Base-by-base conservation (phyloP, 2,888 invertebrate species). In the Heteromurus nitidus region DNA sequence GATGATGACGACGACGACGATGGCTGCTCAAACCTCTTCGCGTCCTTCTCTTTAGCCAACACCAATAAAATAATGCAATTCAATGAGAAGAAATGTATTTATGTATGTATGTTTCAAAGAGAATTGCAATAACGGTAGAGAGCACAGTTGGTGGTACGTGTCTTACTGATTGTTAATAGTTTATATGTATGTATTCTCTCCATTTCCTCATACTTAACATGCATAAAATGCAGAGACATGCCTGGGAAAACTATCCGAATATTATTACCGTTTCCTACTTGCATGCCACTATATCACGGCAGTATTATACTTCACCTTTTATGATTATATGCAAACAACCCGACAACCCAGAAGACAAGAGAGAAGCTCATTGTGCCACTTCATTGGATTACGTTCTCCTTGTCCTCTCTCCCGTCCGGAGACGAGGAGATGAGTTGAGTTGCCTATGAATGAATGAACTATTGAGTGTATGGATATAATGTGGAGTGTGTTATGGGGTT, bases 231-330 rank as follows among this genome's bases (percentile, higher is more conserved):
- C 73, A 73, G 9, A 44, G 73, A 80, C 80, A 80, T 80, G 80
- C 28, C 42, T 50, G 22, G 2, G 22, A 36, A 36, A 75, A 50
- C 28, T 62, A 42, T 47, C 53, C 65, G 74, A 74, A 77, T 77
- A 77, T n/a, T 77, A 77, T 77, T 77, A 77, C 47, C 68, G 47
- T 47, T 69, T 77, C 20, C 70, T 16, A 30, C n/a, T 42, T 2
- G 3, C 3, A 30, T 28, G 22, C 64, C 31, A 64, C 28, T 28
- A 16, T 7, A 67, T 30, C 72, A 60, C 64, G 24, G 68, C 50
- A 68, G 31, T 68, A 60, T 60, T 60, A 62, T 77, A 77, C 70
- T 65, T 79, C 53, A 79, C 79, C 79, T 79, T 79, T 79, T 79
- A 79, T 72, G 64, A 72, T 65, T 72, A 65, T 44, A 65, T 65